Percentiles rank a stretch among this genome's conserved stretches.
Evolutionary conservation across 2,113 vertebrate species (phyloP).

Genomic region (Uria lomvia): DNA sequence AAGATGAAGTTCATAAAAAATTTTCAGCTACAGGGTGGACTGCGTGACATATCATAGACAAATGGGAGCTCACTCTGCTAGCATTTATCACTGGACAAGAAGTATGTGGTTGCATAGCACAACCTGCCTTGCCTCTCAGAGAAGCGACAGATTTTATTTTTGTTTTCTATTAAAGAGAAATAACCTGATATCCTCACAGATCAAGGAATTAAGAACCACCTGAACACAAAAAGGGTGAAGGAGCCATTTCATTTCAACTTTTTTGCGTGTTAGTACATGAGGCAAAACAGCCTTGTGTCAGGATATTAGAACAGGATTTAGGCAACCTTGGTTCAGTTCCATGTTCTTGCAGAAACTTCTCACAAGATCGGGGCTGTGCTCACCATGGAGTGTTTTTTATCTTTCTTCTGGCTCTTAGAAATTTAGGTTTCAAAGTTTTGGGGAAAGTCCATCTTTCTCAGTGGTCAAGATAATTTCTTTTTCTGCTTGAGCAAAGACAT

Average conservation of each 20-base stretch:
- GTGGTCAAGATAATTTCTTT: not conserved
- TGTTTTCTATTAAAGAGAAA: not conserved
- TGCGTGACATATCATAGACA: not conserved
- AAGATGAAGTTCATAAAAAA: not conserved
- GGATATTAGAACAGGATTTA: not conserved
- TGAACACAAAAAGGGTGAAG: not conserved
- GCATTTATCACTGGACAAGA: not conserved
- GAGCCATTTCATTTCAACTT: not conserved
- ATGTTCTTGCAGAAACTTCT: not conserved
- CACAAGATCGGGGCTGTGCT: rapidly evolving
- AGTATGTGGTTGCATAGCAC: not conserved
- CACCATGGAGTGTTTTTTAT: not conserved
- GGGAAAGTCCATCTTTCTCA: not conserved
- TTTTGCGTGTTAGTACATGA: not conserved
- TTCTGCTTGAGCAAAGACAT: not conserved
- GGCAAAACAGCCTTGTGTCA: not conserved
- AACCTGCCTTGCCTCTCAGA: not conserved
- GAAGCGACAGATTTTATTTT: not conserved
- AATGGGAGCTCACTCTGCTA: not conserved
- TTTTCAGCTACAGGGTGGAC: not conserved
- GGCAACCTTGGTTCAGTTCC: not conserved
- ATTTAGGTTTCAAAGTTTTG: not conserved
- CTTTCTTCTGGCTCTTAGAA: not conserved
- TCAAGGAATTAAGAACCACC: not conserved
- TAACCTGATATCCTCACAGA: not conserved